Conservation (phyloP, 1,140 invertebrate genomes). For the Nasonia giraulti region DNA sequence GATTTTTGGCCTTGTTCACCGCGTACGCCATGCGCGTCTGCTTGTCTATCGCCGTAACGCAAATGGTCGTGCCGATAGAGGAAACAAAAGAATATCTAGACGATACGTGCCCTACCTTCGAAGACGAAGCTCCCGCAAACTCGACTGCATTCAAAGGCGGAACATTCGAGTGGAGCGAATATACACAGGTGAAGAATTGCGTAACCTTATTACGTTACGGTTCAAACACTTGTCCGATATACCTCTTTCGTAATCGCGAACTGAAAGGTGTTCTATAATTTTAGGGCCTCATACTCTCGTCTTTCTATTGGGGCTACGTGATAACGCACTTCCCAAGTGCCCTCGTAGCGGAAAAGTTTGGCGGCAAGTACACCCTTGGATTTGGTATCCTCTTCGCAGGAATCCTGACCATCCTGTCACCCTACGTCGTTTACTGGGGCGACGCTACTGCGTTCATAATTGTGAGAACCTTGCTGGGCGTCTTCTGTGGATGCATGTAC, state of each 20-base stretch:
- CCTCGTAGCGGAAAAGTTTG: neutral
- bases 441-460: neutral
- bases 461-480: constrained; percentile 8
- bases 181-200: constrained; percentile 17
- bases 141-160: neutral
- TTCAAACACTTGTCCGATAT: too few species aligned
- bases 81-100: constrained; percentile 10
- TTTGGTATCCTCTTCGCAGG: constrained; percentile 3
- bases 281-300: constrained; percentile 55
- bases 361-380: constrained; percentile 23
- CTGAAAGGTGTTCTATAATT: too few species aligned
- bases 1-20: constrained; percentile 24
- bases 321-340: constrained; percentile 1
- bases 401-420: neutral
- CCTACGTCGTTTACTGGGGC: neutral
- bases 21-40: constrained; percentile 27
- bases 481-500: neutral
- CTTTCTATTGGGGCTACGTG: constrained; percentile 39
- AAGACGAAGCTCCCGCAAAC: neutral
- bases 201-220: too few species aligned
- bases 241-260: too few species aligned
- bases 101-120: neutral
- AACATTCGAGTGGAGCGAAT: constrained; percentile 25
- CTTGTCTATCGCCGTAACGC: constrained; percentile 24
- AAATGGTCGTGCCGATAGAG: constrained; percentile 50